Percentiles rank a stretch among this genome's conserved stretches.
Conservation (phyloP, 2,113 vertebrate genomes). For the Sapajus apella region DNA sequence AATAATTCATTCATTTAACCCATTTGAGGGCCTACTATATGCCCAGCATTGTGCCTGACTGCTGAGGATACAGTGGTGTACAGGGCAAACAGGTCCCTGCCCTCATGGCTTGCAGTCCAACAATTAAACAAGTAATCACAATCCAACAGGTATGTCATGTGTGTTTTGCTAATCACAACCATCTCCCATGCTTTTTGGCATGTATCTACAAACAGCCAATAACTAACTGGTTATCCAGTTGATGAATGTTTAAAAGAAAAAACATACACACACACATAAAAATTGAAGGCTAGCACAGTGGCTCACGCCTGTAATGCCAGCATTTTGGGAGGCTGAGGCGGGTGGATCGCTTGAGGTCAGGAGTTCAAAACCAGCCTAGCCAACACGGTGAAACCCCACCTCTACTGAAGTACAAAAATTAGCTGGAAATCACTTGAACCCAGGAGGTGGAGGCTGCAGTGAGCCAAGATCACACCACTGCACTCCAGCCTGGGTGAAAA, state of each 20-base stretch:
- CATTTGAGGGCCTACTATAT: background rate
- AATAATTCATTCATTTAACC: background rate
- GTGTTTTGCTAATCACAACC: constrained; percentile 18
- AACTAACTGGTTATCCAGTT: constrained; percentile 1
- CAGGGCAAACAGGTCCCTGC: background rate
- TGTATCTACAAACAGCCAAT: constrained; percentile 2
- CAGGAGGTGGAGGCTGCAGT: too few species aligned
- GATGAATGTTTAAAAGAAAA: background rate
- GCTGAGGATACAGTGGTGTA: background rate
- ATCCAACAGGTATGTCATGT: background rate
- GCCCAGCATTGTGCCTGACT: background rate
- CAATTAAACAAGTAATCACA: background rate
- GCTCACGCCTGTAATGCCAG: too few species aligned
- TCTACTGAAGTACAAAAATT: too few species aligned
- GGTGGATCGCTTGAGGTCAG: too few species aligned
- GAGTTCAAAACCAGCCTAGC: too few species aligned
- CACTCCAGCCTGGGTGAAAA: too few species aligned
- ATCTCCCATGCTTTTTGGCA: background rate
- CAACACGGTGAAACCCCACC: too few species aligned
- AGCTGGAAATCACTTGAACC: too few species aligned
- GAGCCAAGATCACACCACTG: too few species aligned
- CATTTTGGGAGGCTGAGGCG: too few species aligned
- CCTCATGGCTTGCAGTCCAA: background rate
- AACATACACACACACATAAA: background rate
- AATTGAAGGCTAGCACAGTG: too few species aligned